Base-by-base conservation (phyloP, 2,888 invertebrate genomes). In the Oxyscelio sp. region DNA sequence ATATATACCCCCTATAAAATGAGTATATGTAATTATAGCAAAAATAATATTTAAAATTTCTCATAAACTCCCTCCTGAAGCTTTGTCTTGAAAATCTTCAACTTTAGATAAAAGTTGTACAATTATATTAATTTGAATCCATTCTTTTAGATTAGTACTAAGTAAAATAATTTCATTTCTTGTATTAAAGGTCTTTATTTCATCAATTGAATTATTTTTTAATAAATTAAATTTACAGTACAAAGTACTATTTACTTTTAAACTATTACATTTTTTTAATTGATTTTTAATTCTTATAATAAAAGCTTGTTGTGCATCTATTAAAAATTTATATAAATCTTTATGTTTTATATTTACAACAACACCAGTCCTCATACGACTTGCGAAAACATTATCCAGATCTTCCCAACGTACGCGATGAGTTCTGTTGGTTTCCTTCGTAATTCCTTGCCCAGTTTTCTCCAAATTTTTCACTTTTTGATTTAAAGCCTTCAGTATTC, bases 41-140 rank as follows among this genome's bases (percentile, higher is more conserved):
- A 87, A 22, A 4, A 43, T 56, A 43, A 87, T 38, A 75, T 80
- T 66, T 9, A 85, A n/a, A 43, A 87, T 87, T 83, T 88, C 83
- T 21, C 31, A 8, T 31, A 86, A 73, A 9, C 83, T 43, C 85
- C 86, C 85, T 6, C 85, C 83, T 0, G 85, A 81, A 50, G 73
- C 87, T 59, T 59, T 58, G 45, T 87, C 73, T 71, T 87, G 65
- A 56, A 88, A 86, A n/a, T 87, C 82, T 34, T 84, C 56, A 4
- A 82, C 43, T 24, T 86, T 86, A 1, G 17, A 17, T 19, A 65
- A 17, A 1, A 84, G n/a, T 59, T 61, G n/a, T 48, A 31, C 52
- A 22, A 27, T 9, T 19, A 34, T 21, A 4, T 24, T 50, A 50
- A 1, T 54, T 5, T 52, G 31, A 24, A 75, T 63, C 68, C 68